Evolutionary conservation across 1,140 invertebrate genomes (phyloP).

Genomic region (Diplogasteroides magnus): DNA sequence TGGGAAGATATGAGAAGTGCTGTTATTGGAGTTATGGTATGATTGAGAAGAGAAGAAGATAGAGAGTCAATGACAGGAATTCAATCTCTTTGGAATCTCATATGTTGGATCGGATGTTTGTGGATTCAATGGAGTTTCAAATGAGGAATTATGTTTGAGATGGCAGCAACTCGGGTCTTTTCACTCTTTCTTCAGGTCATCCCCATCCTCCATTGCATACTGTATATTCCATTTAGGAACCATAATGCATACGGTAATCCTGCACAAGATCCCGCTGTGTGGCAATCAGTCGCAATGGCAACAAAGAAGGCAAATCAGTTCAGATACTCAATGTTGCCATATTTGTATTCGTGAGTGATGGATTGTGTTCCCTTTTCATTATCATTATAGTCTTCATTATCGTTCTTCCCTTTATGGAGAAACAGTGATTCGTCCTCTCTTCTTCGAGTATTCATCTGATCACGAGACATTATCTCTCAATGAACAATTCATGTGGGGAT

Average conservation of each 20-base stretch:
- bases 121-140: slow-evolving; percentile 56
- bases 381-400: slow-evolving; percentile 30
- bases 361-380: no score
- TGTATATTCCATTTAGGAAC: no score
- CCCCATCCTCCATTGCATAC: no score
- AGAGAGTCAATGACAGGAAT: no score
- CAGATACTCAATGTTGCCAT: slow-evolving; percentile 51
- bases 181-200: no score
- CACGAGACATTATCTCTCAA: slow-evolving; percentile 34
- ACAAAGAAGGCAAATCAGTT: slow-evolving; percentile 50
- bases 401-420: slow-evolving; percentile 34
- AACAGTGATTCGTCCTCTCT: no score
- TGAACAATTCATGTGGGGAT: slow-evolving; percentile 40
- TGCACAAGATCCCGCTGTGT: slow-evolving; percentile 48
- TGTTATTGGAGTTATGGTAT: slow-evolving; percentile 64
- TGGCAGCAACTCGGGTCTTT: no score
- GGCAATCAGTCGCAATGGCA: slow-evolving; percentile 48
- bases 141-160: slow-evolving; percentile 53
- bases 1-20: slow-evolving; percentile 58
- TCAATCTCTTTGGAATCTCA: slow-evolving; percentile 30
- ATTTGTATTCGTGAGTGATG: slow-evolving; percentile 43
- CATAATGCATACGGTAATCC: slow-evolving; percentile 37
- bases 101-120: slow-evolving; percentile 58
- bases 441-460: slow-evolving; percentile 45
- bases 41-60: no score